Conservation (phyloP, 2,113 vertebrate genomes). For the Boleophthalmus pectinirostris region DNA sequence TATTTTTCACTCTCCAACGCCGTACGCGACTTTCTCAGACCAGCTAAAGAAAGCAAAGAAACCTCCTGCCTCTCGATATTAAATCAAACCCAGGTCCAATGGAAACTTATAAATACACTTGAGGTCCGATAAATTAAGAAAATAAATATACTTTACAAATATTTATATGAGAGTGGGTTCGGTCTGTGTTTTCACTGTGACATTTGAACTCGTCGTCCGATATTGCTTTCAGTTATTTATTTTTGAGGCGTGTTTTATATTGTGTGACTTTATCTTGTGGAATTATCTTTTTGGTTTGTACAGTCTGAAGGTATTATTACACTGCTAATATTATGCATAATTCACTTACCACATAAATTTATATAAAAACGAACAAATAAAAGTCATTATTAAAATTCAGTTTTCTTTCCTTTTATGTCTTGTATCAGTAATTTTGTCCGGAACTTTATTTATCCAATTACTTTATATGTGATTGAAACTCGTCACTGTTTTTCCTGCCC, state of each 20-base stretch:
- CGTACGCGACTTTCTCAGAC: slow-evolving; percentile 14
- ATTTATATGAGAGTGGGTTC: background rate
- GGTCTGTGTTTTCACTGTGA: background rate
- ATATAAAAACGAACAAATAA: no score
- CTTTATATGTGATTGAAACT: no score
- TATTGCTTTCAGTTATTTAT: no score
- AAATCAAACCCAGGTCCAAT: slow-evolving; percentile 2
- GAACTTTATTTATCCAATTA: no score
- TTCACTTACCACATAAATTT: no score
- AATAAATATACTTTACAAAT: slow-evolving; percentile 1
- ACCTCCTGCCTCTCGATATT: slow-evolving; percentile 15
- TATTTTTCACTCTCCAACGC: slow-evolving; percentile 36
- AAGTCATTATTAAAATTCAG: no score
- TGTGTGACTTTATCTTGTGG: background rate
- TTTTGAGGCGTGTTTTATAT: background rate
- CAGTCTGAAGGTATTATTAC: background rate
- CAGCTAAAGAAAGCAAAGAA: slow-evolving; percentile 24
- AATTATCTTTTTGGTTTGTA: background rate
- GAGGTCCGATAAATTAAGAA: background rate
- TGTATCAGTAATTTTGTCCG: no score
- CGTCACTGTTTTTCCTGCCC: no score
- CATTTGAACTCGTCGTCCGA: slow-evolving; percentile 1
- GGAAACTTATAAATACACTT: background rate
- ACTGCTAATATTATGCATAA: background rate
- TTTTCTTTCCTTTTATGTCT: no score